These are phyloP conservation scores for Bruchidius siliquastri DNA, from an alignment of 2,888 invertebrate species.

Conservation along the genomic window DNA sequence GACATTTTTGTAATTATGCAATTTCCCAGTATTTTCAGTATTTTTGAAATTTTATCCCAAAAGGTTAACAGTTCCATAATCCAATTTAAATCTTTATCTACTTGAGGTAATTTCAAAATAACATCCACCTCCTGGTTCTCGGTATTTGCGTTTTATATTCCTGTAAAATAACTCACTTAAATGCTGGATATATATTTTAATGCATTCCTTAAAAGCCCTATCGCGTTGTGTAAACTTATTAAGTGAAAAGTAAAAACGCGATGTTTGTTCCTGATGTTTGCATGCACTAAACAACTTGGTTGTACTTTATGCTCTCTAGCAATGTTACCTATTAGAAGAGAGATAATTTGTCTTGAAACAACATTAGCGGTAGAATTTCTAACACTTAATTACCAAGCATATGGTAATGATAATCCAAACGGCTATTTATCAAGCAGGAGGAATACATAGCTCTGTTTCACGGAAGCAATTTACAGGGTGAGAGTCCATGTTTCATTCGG, in stretches of 20 bases:
- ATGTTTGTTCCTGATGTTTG: background rate
- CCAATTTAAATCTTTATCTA: too few species aligned
- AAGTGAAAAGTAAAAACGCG: background rate
- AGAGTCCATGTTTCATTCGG: background rate
- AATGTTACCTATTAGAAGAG: background rate
- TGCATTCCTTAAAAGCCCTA: background rate
- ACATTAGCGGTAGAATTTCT: background rate
- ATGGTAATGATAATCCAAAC: background rate
- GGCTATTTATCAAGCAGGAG: background rate
- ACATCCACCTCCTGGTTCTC: too few species aligned
- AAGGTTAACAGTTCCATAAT: too few species aligned
- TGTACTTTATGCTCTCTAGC: background rate
- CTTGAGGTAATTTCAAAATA: too few species aligned
- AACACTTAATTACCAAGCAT: background rate
- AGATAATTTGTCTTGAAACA: background rate
- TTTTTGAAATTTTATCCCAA: too few species aligned
- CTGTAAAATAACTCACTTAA: background rate
- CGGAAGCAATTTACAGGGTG: too few species aligned
- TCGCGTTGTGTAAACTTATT: background rate
- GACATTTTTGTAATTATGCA: too few species aligned
- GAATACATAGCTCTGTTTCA: background rate
- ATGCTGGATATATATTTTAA: constrained; percentile 3
- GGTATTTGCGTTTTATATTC: background rate
- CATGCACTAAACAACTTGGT: background rate
- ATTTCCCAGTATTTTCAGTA: too few species aligned